Evolutionary conservation across 2,797 vertebrate genomes (phyloP).

Genomic region (Notamacropus eugenii): DNA sequence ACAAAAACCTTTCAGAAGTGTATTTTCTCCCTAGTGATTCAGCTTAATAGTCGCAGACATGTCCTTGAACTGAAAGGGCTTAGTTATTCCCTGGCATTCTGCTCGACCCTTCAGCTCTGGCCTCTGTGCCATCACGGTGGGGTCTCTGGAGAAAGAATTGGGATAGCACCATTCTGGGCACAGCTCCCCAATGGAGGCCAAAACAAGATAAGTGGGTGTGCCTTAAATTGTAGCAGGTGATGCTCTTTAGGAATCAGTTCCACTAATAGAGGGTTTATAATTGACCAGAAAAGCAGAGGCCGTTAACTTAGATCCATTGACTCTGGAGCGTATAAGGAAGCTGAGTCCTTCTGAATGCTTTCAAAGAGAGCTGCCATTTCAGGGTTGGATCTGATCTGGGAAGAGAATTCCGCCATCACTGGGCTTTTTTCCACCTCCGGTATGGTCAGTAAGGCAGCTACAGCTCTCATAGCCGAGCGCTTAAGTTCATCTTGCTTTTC

Average conservation of each 20-base stretch:
- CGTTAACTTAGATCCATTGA: slow-evolving; percentile 92
- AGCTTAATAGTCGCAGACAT: background rate
- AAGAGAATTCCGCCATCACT: slow-evolving; percentile 93
- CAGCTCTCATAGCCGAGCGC: slow-evolving; percentile 94
- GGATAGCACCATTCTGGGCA: background rate
- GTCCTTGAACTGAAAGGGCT: background rate
- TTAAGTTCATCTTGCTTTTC: slow-evolving; percentile 98
- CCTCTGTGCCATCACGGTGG: background rate
- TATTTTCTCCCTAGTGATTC: background rate
- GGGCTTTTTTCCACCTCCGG: slow-evolving; percentile 93
- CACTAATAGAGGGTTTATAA: fast-evolving
- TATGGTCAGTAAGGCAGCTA: slow-evolving; percentile 93
- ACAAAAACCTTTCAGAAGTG: background rate
- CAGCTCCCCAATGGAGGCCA: background rate
- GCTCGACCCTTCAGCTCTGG: background rate
- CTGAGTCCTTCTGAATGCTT: slow-evolving; percentile 92
- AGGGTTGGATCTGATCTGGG: slow-evolving; percentile 91
- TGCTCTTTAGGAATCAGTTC: fast-evolving
- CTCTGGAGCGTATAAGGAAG: slow-evolving; percentile 83
- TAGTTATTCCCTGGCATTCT: background rate
- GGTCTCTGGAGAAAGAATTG: slow-evolving; percentile 59
- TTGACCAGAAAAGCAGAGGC: background rate
- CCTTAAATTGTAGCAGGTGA: background rate
- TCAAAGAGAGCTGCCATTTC: slow-evolving; percentile 94
- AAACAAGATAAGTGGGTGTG: background rate